Evolutionary conservation across 2,888 invertebrate genomes (phyloP).

Genomic region (Piscicola geometra): DNA sequence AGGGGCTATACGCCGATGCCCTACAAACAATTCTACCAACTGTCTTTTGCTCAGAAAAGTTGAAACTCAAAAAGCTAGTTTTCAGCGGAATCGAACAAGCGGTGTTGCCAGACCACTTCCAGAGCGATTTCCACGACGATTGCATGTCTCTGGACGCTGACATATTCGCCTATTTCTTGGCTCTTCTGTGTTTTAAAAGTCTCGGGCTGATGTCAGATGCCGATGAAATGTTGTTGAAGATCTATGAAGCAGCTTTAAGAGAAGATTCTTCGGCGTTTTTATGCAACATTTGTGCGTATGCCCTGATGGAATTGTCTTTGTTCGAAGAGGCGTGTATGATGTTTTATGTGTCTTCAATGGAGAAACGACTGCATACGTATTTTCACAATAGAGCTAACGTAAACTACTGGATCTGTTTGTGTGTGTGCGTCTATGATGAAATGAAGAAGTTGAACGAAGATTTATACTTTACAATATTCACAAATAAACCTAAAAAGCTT

Average conservation of each 20-base stretch:
- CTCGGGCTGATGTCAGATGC: constrained; percentile 47
- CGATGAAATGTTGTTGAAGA: constrained; percentile 46
- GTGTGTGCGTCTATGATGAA: constrained; percentile 38
- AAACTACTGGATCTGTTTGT: constrained; percentile 51
- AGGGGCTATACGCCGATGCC: constrained; percentile 51
- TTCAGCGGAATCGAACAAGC: constrained; percentile 52
- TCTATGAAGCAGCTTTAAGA: constrained; percentile 5
- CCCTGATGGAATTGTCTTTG: constrained; percentile 51
- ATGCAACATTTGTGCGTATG: constrained; percentile 52
- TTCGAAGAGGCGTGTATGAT: constrained; percentile 50
- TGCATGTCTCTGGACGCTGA: constrained; percentile 51
- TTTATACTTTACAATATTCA: background rate
- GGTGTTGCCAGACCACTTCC: constrained; percentile 52
- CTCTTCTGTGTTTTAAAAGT: constrained; percentile 51
- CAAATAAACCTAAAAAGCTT: no score
- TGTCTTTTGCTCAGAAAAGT: constrained; percentile 24
- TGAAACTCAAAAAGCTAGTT: constrained; percentile 23
- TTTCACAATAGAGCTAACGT: constrained; percentile 48
- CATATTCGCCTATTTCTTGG: constrained; percentile 49
- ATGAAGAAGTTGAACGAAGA: constrained; percentile 9
- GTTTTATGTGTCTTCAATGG: constrained; percentile 48
- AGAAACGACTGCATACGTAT: constrained; percentile 47
- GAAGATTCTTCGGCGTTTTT: constrained; percentile 35
- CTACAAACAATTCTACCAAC: constrained; percentile 49
- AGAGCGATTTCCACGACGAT: constrained; percentile 52